Evolutionary conservation across 2,888 invertebrate genomes (phyloP).

Genomic region (Megamerina dolium): DNA sequence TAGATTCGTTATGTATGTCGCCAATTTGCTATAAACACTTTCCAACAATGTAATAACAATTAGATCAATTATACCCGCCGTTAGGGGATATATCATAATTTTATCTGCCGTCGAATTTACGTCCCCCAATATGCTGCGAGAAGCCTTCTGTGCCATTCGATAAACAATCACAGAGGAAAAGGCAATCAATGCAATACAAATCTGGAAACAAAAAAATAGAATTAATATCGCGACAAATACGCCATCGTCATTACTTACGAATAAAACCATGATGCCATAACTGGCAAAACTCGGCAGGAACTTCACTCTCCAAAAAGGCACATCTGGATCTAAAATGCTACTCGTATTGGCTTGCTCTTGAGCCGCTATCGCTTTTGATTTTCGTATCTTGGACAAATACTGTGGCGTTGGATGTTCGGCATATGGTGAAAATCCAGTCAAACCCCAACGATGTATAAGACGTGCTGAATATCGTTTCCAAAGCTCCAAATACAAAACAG

Average conservation of each 20-base stretch:
- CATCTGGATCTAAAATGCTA: constrained; percentile 61
- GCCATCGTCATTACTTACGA: constrained; percentile 31
- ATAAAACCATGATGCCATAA: constrained; percentile 56
- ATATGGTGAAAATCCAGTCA: constrained; percentile 65
- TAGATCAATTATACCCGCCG: constrained; percentile 73
- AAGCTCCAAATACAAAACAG: constrained; percentile 70
- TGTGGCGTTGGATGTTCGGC: constrained; percentile 74
- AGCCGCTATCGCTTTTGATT: constrained; percentile 48
- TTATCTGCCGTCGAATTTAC: constrained; percentile 53
- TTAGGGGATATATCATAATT: constrained; percentile 64
- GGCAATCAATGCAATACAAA: constrained; percentile 63
- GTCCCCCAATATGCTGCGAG: constrained; percentile 53
- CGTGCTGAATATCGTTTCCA: constrained; percentile 77
- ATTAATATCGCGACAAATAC: neutral
- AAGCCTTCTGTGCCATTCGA: constrained; percentile 61
- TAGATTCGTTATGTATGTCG: constrained; percentile 64
- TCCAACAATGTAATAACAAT: constrained; percentile 71
- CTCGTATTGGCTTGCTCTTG: constrained; percentile 56
- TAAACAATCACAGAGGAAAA: constrained; percentile 74
- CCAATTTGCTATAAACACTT: constrained; percentile 60
- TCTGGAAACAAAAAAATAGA: constrained; percentile 43
- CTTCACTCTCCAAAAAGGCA: constrained; percentile 71
- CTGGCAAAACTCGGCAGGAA: constrained; percentile 66
- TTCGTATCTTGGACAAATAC: constrained; percentile 59
- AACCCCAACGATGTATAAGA: constrained; percentile 77